Evolutionary conservation across 1,140 invertebrate species (phyloP).

Genomic region (Asobara japonica): DNA sequence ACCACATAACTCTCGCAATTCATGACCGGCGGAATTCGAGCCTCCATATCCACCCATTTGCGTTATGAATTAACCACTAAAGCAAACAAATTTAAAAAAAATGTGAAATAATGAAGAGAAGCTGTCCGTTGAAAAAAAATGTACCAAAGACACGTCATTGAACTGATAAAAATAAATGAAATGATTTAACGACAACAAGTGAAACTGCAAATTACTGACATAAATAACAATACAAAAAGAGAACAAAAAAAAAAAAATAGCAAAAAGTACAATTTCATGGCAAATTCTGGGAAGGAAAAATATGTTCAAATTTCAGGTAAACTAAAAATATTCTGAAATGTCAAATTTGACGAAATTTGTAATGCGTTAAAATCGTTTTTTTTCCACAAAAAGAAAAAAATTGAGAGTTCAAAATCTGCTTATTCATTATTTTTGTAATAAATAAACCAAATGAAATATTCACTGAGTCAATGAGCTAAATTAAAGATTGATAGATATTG

Average conservation of each 20-base stretch:
- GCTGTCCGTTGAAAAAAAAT: conserved; percentile 59
- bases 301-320: too few species aligned
- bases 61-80: not conserved
- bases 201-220: conserved; percentile 17
- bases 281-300: not conserved
- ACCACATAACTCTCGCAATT: conserved; percentile 22
- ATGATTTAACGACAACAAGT: conserved; percentile 35
- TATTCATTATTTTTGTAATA: conserved; percentile 20
- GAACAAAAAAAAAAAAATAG: not conserved
- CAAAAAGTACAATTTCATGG: not conserved
- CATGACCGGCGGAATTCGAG: conserved; percentile 48
- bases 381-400: too few species aligned
- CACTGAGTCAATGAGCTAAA: too few species aligned
- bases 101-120: conserved; percentile 50
- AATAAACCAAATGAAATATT: not conserved
- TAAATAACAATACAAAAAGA: not conserved
- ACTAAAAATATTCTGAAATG: too few species aligned
- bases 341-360: too few species aligned
- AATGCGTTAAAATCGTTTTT: not conserved
- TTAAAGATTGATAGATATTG: too few species aligned
- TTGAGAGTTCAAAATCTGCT: not conserved
- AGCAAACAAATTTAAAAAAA: not conserved
- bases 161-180: conserved; percentile 50
- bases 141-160: conserved; percentile 64
- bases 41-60: conserved; percentile 28